Conservation (phyloP, 2,113 vertebrate genomes). For the Speoplatyrhinus poulsoni region DNA sequence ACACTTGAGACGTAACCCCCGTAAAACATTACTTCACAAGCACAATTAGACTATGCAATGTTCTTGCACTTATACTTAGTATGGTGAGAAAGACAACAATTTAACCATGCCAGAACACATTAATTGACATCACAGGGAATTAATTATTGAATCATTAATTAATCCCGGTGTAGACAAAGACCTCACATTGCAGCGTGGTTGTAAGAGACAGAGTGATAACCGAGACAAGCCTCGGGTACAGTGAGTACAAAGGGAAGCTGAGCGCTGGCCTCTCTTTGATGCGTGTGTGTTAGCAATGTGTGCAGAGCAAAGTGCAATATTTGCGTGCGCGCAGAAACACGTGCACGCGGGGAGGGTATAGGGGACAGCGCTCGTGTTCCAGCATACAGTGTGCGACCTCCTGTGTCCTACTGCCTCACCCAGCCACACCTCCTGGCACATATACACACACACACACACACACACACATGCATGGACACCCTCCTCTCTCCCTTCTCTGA, state of each 20-base stretch:
- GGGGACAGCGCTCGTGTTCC: conserved; percentile 53
- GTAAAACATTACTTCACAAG: conserved; percentile 70
- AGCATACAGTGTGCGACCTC: conserved; percentile 69
- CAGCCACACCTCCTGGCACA: conserved; percentile 68
- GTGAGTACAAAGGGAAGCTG: not conserved
- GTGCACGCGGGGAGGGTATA: conserved; percentile 6
- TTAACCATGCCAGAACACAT: not conserved
- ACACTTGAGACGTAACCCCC: conserved; percentile 48
- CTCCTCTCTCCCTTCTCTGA: not conserved
- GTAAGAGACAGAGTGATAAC: conserved; percentile 9
- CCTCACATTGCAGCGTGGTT: conserved; percentile 11
- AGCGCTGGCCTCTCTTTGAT: not conserved
- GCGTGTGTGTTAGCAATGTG: not conserved
- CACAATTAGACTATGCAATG: conserved; percentile 22
- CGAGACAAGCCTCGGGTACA: not conserved
- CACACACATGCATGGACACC: conserved; percentile 27
- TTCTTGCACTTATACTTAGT: conserved; percentile 22
- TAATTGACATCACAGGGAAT: not conserved
- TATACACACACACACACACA: conserved; percentile 24
- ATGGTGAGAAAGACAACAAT: conserved; percentile 8
- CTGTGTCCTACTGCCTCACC: conserved; percentile 75
- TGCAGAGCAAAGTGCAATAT: conserved; percentile 10
- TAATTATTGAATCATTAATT: not conserved
- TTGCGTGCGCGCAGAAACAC: not conserved
- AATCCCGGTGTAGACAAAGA: conserved; percentile 5